phyloP scores from a whole-genome alignment of 2,888 invertebrate genomes.

The Lasioglossum marginatum region DNA sequence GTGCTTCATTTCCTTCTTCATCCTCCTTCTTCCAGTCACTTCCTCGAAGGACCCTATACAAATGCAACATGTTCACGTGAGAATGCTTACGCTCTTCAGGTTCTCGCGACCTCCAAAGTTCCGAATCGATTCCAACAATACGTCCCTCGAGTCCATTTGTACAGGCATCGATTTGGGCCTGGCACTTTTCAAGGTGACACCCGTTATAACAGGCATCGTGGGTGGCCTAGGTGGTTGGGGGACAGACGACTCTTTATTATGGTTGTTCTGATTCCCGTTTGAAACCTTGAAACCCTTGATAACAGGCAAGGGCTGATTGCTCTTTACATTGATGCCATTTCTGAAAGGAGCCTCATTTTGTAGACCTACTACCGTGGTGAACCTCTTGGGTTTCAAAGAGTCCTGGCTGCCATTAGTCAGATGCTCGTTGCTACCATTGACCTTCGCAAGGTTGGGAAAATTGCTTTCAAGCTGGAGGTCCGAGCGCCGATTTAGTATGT shows the following conservation, averaged over 20 bases:
- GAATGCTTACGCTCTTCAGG: constrained; percentile 76
- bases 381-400: constrained; percentile 56
- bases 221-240: constrained; percentile 73
- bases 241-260: constrained; percentile 19
- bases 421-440: constrained; percentile 6
- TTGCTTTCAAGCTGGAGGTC: constrained; percentile 61
- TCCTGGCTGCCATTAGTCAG: constrained; percentile 33
- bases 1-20: neutral
- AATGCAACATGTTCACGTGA: neutral
- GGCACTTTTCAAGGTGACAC: constrained; percentile 80
- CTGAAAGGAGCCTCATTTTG: constrained; percentile 38
- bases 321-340: constrained; percentile 44
- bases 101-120: constrained; percentile 86
- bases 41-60: neutral
- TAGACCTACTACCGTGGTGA: constrained; percentile 78
- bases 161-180: constrained; percentile 75
- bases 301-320: constrained; percentile 67
- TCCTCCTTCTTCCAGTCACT: no score
- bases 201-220: constrained; percentile 82
- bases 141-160: constrained; percentile 87
- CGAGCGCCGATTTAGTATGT: constrained; percentile 70
- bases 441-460: constrained; percentile 29
- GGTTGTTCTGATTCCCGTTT: constrained; percentile 13
- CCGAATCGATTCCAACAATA: constrained; percentile 89
- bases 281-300: constrained; percentile 75